Conservation (phyloP, 2,888 invertebrate genomes). For the Bellardia pandia region DNA sequence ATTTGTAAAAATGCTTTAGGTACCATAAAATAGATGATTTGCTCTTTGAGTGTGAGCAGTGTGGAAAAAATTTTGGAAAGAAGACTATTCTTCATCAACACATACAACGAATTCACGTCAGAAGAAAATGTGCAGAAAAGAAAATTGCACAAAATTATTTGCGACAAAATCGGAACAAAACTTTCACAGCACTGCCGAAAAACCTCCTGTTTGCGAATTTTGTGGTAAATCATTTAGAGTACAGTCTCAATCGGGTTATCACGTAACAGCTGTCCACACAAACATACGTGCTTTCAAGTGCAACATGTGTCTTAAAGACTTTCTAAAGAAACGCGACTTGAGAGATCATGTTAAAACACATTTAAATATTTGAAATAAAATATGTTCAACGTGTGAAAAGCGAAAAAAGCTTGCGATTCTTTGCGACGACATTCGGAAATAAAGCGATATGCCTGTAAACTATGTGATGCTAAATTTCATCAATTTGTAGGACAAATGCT, state of each 20-base stretch:
- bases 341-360: slow-evolving; percentile 79
- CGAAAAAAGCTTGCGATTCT: slow-evolving; percentile 79
- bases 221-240: slow-evolving; percentile 79
- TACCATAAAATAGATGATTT: too few relatives aligned
- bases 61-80: slow-evolving; percentile 76
- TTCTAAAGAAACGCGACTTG: slow-evolving; percentile 77
- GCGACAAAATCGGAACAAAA: slow-evolving; percentile 76
- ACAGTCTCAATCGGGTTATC: slow-evolving; percentile 76
- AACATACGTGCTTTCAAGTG: slow-evolving; percentile 71
- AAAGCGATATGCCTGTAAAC: slow-evolving; percentile 79
- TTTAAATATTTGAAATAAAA: slow-evolving; percentile 80
- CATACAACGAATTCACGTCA: slow-evolving; percentile 76
- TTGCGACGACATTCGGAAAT: slow-evolving; percentile 79
- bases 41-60: slow-evolving; percentile 76
- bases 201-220: slow-evolving; percentile 77
- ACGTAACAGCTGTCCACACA: slow-evolving; percentile 71
- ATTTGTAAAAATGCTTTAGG: too few relatives aligned
- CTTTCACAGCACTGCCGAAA: slow-evolving; percentile 76
- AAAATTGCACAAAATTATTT: slow-evolving; percentile 76
- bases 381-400: slow-evolving; percentile 79
- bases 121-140: slow-evolving; percentile 77
- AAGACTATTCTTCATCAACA: slow-evolving; percentile 74
- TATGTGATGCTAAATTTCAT: slow-evolving; percentile 79
- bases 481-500: slow-evolving; percentile 80
- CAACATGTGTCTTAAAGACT: slow-evolving; percentile 75